Base-by-base conservation (phyloP, 2,113 vertebrate species). In the Himantopus leucocephalus region DNA sequence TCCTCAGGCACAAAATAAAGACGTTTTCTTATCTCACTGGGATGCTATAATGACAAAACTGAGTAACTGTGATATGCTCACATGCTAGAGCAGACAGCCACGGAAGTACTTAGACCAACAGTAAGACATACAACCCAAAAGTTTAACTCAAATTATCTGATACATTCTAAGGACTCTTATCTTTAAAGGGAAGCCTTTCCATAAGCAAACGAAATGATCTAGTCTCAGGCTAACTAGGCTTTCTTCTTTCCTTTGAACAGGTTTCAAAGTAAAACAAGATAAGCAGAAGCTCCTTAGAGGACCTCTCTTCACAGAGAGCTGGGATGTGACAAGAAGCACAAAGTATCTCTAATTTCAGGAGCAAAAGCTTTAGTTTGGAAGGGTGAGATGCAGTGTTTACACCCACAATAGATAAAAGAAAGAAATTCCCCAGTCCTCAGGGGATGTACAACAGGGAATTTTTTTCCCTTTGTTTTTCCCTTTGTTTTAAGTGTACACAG, bases 231-330 rank as follows among this genome's bases (percentile, higher is more conserved):
- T 88, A 94, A 91, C 95, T 87, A 85, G 67, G 82, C 86, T 97
- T 95, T 96, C 94, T 94, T 97, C 83, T 97, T 88, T 62, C 90
- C 97, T 98, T 97, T 98, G 97, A 98, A 97, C 76, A 79, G 52
- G 62, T 97, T 97, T 98, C 97, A 98, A 98, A 98, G 97, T 92
- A 78, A 98, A 98, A 95, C 93, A 96, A 97, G 97, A 98, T 98
- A 98, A 98, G 97, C 94, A 97, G 92, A 79, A 95, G 88, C 93
- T 96, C 94, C 97, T 98, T 93, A 88, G 96, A 96, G 85, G 94
- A 96, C 88, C 76, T 96, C 85, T 98, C 96, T 96, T 72, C 81
- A 94, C 63, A 89, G 91, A 96, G 86, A 84, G 21, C 94, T 95
- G 88, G 91, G 96, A 97, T 94, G 96, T 96, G 94, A 95, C 91